Conservation (phyloP, 1,140 invertebrate genomes). For the Stenopsyche tienmushanensis region DNA sequence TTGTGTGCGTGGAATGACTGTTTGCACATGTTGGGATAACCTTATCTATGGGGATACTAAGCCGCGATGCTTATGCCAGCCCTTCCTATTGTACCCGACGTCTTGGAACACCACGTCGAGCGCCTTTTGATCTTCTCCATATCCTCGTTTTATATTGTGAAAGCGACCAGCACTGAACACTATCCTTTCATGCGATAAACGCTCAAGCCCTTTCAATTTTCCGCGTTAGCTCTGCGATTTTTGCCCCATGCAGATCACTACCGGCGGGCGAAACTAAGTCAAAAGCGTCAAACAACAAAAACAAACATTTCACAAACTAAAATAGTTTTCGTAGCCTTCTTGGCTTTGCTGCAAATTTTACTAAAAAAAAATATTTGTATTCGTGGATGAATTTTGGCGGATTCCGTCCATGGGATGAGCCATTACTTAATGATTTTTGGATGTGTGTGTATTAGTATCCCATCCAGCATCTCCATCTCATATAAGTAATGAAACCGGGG, state of each 20-base stretch:
- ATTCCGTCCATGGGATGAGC: too few species aligned
- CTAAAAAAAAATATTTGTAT: not conserved
- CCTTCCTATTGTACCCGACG: conserved; percentile 13
- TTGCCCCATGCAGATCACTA: too few species aligned
- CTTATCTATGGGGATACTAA: conserved; percentile 35
- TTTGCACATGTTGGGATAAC: conserved; percentile 14
- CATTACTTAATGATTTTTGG: too few species aligned
- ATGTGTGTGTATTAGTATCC: too few species aligned
- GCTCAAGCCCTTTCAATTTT: conserved; percentile 32
- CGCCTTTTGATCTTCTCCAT: conserved; percentile 39
- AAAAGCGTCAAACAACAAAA: too few species aligned
- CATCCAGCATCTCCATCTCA: too few species aligned
- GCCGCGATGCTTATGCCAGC: conserved; percentile 33
- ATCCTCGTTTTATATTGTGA: conserved; percentile 27
- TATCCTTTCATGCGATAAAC: conserved; percentile 30
- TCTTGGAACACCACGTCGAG: conserved; percentile 1
- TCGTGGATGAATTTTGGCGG: not conserved
- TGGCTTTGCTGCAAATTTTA: too few species aligned
- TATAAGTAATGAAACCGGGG: too few species aligned
- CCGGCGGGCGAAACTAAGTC: too few species aligned
- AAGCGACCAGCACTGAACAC: not conserved
- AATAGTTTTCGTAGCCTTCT: too few species aligned
- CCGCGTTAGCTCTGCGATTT: conserved; percentile 21
- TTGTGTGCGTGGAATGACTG: not conserved
- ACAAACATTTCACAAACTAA: too few species aligned